Evolutionary conservation across 1,140 invertebrate genomes (phyloP), one percentile per base, ranked within the genome.

Genomic region (Neodiprion lecontei): DNA sequence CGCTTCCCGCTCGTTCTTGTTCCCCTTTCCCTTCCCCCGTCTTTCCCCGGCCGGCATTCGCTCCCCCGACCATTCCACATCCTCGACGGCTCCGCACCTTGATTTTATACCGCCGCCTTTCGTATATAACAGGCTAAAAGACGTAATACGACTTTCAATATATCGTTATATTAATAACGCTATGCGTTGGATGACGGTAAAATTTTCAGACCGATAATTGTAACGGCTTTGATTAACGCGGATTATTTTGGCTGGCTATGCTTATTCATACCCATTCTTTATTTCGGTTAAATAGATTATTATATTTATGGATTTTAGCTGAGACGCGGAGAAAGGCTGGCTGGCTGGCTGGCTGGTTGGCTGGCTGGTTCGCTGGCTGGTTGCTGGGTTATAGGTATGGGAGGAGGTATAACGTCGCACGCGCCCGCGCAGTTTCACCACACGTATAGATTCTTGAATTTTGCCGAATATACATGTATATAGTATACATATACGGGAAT

Each of bases 11-110:
- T 70, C 68, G 66, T 67, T 61, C 53, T 61, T 23, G 53, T 11
- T 28, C 71, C 67, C 66, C 70, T 72, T 50, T 69, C 50, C 23
- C 49, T 70, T 70, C 75, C 75, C 68, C 70, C 48, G 67, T 72
- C 72, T 71, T 71, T 74, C 75, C 75, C 17, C 73, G 72, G 74
- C 74, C 76, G 72, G 74, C 73, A 77, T 72, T 74, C 76, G 71
- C 77, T 76, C 74, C 11, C 11, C 53, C 77, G 79, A 78, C 78
- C 77, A 79, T 82, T 82, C 80, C 79, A 76, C 80, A 81, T 81
- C 79, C 77, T 80, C 53, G 5, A 61, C 53, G 7, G 53, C 53
- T 61, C 81, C 79, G 79, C 79, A 80, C 79, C 80, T 81, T 80
- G 80, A 74, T 78, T 80, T 80, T 80, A 67, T 73, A 73, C 70